These are phyloP conservation scores for Lasioglossum leucozonium DNA, from an alignment of 2,888 invertebrate genomes.

Conservation along the genomic window DNA sequence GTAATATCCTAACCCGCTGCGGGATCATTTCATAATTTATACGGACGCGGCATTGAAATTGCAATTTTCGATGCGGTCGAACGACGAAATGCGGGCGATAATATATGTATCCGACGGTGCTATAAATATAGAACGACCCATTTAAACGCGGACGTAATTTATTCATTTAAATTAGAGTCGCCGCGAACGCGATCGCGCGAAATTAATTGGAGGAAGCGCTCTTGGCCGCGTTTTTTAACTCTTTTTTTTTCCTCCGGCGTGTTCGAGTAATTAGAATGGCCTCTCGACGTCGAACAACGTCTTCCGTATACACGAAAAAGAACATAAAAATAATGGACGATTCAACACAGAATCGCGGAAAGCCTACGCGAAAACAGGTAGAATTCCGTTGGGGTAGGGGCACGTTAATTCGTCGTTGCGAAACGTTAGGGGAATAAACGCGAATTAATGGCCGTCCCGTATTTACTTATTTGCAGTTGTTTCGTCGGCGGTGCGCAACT, in stretches of 20 bases:
- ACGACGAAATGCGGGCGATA: slow-evolving; percentile 54
- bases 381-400: neutral
- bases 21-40: slow-evolving; percentile 70
- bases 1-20: slow-evolving; percentile 49
- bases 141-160: slow-evolving; percentile 71
- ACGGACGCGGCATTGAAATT: slow-evolving; percentile 68
- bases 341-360: neutral
- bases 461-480: slow-evolving; percentile 55
- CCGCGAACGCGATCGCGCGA: slow-evolving; percentile 55
- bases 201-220: slow-evolving; percentile 69
- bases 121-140: slow-evolving; percentile 69
- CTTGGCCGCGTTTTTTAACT: neutral
- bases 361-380: neutral
- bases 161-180: slow-evolving; percentile 72
- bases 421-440: slow-evolving; percentile 33
- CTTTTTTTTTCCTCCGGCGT: neutral
- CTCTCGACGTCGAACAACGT: neutral
- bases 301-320: neutral
- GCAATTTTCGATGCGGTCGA: slow-evolving; percentile 62
- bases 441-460: slow-evolving; percentile 51
- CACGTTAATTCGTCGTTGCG: slow-evolving; percentile 23
- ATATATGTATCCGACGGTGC: slow-evolving; percentile 64
- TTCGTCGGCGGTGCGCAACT: slow-evolving; percentile 32
- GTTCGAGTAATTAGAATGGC: neutral
- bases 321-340: neutral